Evolutionary conservation across 2,888 invertebrate species (phyloP).

Genomic region (Lasioglossum malachurum): DNA sequence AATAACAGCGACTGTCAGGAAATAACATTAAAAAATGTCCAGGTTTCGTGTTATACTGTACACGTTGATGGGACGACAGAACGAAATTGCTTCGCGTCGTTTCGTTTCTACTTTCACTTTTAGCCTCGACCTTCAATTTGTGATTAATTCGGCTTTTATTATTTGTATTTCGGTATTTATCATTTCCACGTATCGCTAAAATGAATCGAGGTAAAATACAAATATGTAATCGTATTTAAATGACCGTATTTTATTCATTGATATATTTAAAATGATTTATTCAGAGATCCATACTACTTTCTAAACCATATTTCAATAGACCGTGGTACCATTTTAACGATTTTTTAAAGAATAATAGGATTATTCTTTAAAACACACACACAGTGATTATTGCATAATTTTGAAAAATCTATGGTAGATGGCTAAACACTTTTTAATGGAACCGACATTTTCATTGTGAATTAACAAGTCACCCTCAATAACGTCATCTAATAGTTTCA

Average conservation of each 20-base stretch:
- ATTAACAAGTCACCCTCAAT: too few relatives aligned
- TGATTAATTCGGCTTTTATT: background rate
- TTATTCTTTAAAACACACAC: too few relatives aligned
- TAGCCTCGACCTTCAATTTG: slow-evolving; percentile 1
- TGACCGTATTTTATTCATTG: background rate
- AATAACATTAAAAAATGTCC: background rate
- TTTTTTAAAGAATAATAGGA: too few relatives aligned
- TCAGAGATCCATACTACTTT: background rate
- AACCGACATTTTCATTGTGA: too few relatives aligned
- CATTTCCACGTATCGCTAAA: background rate
- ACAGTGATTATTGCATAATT: too few relatives aligned
- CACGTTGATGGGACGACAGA: background rate
- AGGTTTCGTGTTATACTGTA: background rate
- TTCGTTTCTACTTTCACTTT: slow-evolving; percentile 1
- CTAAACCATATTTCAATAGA: background rate
- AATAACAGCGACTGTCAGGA: background rate
- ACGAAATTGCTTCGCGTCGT: background rate
- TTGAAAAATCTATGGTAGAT: too few relatives aligned
- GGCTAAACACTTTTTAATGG: too few relatives aligned
- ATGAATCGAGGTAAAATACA: background rate
- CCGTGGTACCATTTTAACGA: background rate
- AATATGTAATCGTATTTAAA: background rate
- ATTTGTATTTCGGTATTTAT: background rate
- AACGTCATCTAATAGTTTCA: too few relatives aligned
- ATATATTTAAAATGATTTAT: background rate